Conservation (phyloP, 2,113 vertebrate genomes). For the Sarotherodon lohbergeri region DNA sequence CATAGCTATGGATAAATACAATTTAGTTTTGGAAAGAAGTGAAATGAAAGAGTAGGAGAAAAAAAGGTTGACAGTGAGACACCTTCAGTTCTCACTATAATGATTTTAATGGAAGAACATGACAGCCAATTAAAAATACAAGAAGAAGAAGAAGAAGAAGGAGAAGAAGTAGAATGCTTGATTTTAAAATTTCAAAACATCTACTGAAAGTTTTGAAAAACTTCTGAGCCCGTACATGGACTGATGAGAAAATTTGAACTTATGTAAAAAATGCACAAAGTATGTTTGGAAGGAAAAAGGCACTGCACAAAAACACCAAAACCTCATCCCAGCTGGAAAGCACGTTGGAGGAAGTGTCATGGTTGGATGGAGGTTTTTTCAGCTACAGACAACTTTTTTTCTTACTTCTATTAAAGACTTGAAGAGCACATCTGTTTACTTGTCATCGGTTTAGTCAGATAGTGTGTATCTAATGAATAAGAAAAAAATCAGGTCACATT, state of each 20-base stretch:
- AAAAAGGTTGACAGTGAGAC: background rate
- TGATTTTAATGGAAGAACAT: background rate
- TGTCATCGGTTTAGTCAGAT: background rate
- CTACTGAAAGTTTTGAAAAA: background rate
- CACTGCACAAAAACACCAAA: background rate
- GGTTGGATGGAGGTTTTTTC: background rate
- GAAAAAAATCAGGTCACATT: background rate
- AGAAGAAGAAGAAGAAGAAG: background rate
- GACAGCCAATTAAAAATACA: background rate
- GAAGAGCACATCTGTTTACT: background rate
- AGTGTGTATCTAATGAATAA: background rate
- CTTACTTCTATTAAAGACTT: background rate
- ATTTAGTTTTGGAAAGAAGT: background rate
- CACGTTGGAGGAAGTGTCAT: background rate
- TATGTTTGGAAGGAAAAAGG: background rate
- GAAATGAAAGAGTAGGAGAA: background rate
- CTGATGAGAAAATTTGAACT: background rate
- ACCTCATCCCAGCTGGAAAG: background rate
- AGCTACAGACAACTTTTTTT: background rate
- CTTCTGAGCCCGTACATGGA: background rate
- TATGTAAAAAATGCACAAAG: background rate
- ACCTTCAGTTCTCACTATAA: background rate
- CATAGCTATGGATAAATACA: background rate
- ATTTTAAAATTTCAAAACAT: background rate
- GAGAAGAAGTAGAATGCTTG: background rate